A percentile compares a stretch with the other conserved stretches of the same genome.
phyloP scores from a whole-genome alignment of 1,140 invertebrate species.

The Homalodisca vitripennis region DNA sequence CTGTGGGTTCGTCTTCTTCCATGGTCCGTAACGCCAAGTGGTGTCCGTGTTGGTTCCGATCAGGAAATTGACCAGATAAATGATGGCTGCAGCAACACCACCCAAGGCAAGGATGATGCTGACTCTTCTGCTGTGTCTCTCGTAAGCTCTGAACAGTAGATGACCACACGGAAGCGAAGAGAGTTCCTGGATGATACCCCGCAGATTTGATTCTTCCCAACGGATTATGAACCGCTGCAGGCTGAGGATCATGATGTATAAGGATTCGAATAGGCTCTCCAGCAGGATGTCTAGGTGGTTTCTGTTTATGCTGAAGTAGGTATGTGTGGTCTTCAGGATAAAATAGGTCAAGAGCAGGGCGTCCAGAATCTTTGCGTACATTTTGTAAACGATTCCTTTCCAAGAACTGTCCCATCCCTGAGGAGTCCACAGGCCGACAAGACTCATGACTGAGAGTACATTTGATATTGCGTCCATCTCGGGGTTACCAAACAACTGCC shows the following conservation, averaged over 20 bases:
- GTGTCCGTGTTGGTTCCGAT: not conserved
- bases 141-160: not conserved
- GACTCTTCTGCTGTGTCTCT: not conserved
- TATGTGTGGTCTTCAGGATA: not conserved
- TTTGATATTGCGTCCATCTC: not conserved
- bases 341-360: not conserved
- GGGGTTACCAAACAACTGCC: too few species aligned
- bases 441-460: not conserved
- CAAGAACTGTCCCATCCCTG: not conserved
- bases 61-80: not conserved
- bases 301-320: not conserved
- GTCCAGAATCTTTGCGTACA: not conserved
- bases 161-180: too few species aligned
- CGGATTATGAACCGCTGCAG: not conserved
- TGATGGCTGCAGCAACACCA: not conserved
- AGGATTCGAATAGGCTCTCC: not conserved
- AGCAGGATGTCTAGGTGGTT: not conserved
- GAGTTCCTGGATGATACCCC: not conserved
- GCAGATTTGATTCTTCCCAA: not conserved
- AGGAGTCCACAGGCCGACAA: not conserved
- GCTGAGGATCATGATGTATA: not conserved
- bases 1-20: constrained; percentile 5
- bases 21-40: not conserved
- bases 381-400: not conserved
- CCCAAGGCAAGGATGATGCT: not conserved